Conservation (phyloP, 1,140 invertebrate species). For the Coenobita brevimanus region DNA sequence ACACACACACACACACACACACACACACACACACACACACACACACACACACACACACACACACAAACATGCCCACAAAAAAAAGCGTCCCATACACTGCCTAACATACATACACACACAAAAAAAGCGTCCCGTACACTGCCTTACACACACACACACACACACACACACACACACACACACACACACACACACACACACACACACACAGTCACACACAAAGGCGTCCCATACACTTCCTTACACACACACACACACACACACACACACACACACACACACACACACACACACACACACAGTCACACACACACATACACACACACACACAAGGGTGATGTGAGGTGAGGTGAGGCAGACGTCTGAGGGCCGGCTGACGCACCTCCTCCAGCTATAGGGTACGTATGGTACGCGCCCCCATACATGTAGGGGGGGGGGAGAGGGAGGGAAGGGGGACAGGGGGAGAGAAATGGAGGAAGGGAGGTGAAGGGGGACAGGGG, state of each 20-base stretch:
- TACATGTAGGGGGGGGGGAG: no score
- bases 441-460: no score
- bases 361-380: no score
- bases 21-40: constrained; percentile 10
- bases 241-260: constrained; percentile 11
- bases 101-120: background rate
- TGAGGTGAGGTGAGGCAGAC: no score
- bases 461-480: no score
- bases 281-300: constrained; percentile 16
- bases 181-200: constrained; percentile 6
- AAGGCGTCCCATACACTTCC: background rate
- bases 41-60: background rate
- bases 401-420: no score
- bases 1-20: constrained; percentile 22
- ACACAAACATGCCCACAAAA: background rate
- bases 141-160: background rate
- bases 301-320: background rate
- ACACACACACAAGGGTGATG: no score
- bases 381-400: no score
- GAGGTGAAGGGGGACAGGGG: no score
- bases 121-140: background rate
- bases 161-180: constrained; percentile 19
- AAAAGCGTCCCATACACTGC: background rate
- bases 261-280: background rate
- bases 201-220: constrained; percentile 1